phyloP scores from a whole-genome alignment of 2,797 vertebrate genomes.

The Rousettus madagascariensis region DNA sequence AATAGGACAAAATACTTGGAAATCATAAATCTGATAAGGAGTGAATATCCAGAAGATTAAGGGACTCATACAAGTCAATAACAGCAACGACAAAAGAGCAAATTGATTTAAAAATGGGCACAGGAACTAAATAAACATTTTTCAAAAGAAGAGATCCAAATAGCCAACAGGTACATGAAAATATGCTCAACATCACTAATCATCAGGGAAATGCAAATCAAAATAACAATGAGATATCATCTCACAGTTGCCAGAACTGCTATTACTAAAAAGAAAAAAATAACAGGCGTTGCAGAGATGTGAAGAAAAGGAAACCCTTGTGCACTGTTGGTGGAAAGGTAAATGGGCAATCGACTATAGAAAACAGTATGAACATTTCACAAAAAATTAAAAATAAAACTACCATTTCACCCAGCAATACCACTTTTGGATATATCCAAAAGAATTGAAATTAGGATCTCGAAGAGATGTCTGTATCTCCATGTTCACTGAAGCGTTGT shows the following conservation, averaged over 20 bases:
- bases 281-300: neutral
- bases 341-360: neutral
- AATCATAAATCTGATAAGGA: neutral
- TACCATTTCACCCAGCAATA: neutral
- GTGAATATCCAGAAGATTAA: neutral
- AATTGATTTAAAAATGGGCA: neutral
- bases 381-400: neutral
- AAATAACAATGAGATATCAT: neutral
- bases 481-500: neutral
- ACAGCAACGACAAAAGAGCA: neutral
- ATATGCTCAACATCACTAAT: neutral
- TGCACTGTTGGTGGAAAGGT: neutral
- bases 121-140: neutral
- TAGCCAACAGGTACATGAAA: neutral
- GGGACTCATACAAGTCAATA: neutral
- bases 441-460: neutral
- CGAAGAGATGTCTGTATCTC: neutral
- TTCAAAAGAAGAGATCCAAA: neutral
- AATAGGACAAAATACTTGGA: neutral
- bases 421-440: neutral
- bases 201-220: neutral
- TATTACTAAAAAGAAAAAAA: neutral
- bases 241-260: neutral
- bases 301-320: neutral
- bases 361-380: neutral